Percentiles rank a stretch among this genome's conserved stretches.
Evolutionary conservation across 2,113 vertebrate genomes (phyloP).

Genomic region (Equus quagga): DNA sequence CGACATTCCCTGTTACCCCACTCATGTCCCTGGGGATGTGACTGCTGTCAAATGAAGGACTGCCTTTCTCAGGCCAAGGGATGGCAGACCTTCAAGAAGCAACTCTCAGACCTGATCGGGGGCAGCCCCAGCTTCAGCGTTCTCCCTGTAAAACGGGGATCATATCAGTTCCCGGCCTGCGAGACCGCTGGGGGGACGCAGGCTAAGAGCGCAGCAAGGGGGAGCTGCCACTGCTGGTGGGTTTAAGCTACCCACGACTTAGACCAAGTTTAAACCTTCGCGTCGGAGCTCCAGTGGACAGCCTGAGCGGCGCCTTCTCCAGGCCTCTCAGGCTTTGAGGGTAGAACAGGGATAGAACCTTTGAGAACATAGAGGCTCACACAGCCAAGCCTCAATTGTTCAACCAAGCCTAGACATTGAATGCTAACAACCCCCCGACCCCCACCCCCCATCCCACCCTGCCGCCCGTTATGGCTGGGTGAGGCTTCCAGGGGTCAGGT

Average conservation of each 20-base stretch:
- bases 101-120: background rate
- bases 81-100: background rate
- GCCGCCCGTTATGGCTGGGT: background rate
- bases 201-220: background rate
- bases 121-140: background rate
- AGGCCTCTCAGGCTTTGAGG: background rate
- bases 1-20: background rate
- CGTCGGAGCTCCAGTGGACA: background rate
- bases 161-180: background rate
- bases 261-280: background rate
- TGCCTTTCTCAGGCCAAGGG: background rate
- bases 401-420: background rate
- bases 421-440: background rate
- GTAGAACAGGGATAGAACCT: background rate
- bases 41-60: background rate
- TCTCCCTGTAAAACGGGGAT: background rate
- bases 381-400: background rate
- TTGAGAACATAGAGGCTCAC: background rate
- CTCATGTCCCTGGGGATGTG: background rate
- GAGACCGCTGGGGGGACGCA: background rate
- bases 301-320: background rate
- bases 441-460: too few relatives aligned
- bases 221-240: background rate
- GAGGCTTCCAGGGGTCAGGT: background rate
- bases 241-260: background rate